Conservation (phyloP, 2,888 invertebrate genomes). For the Plebejus anna region DNA sequence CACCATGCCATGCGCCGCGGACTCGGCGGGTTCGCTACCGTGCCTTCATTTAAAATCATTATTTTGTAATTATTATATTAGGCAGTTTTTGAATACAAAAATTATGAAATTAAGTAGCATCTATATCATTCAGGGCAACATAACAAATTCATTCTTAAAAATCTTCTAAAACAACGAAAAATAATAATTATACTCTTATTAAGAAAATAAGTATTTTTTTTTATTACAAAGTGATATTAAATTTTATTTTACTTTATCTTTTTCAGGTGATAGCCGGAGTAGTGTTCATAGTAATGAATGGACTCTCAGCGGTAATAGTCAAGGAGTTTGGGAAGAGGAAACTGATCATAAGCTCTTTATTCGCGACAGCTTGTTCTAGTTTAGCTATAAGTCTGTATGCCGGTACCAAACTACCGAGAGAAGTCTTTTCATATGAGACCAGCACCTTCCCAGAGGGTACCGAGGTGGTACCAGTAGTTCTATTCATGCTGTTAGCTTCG, state of each 20-base stretch:
- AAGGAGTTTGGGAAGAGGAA: conserved; percentile 65
- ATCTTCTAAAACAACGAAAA: too few relatives aligned
- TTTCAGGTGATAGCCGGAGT: conserved; percentile 63
- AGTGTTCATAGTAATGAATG: conserved; percentile 57
- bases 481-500: conserved; percentile 63
- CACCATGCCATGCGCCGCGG: not conserved
- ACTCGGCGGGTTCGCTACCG: not conserved
- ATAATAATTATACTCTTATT: too few relatives aligned
- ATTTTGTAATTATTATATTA: too few relatives aligned
- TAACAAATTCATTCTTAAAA: too few relatives aligned
- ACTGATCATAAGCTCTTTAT: conserved; percentile 55
- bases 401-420: conserved; percentile 43
- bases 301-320: conserved; percentile 60
- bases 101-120: too few relatives aligned
- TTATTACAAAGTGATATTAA: too few relatives aligned
- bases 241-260: not conserved
- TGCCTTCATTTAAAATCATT: not conserved
- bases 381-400: conserved; percentile 61
- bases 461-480: conserved; percentile 59
- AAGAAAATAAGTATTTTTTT: too few relatives aligned
- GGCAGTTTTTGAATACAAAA: too few relatives aligned
- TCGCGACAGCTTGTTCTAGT: conserved; percentile 55
- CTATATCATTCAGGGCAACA: too few relatives aligned
- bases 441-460: conserved; percentile 62
- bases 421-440: conserved; percentile 62